Evolutionary conservation across 2,888 invertebrate species (phyloP).

Genomic region (Acronicta aceris): DNA sequence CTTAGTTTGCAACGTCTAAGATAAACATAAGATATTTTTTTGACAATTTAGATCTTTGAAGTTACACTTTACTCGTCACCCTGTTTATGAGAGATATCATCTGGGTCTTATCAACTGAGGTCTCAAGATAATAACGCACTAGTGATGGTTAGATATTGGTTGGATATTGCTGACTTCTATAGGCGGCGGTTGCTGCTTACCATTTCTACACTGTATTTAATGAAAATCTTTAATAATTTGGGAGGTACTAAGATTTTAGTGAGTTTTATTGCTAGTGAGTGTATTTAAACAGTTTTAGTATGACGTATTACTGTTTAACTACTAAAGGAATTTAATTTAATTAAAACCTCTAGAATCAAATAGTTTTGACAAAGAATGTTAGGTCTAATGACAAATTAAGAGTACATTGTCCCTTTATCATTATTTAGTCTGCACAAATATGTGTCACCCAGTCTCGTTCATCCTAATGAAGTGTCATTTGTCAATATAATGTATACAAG

Average conservation of each 20-base stretch:
- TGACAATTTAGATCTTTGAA: no score
- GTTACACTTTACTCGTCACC: no score
- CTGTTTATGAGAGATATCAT: no score
- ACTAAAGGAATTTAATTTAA: constrained; percentile 6
- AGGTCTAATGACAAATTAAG: constrained; percentile 7
- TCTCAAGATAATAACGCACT: no score
- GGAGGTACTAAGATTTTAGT: neutral
- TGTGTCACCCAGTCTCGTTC: constrained; percentile 1
- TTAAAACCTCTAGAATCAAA: constrained; percentile 14
- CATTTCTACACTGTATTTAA: no score
- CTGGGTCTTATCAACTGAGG: no score
- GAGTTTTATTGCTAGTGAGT: neutral
- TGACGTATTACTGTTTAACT: neutral
- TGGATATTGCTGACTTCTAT: no score
- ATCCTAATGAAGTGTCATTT: neutral
- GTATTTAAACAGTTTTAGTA: neutral
- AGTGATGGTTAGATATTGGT: no score
- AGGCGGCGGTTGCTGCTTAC: no score
- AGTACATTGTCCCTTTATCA: neutral
- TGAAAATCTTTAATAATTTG: neutral
- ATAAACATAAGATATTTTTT: no score
- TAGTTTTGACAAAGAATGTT: neutral
- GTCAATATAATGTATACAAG: no score
- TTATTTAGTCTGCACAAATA: constrained; percentile 4
- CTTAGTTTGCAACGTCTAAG: no score